A percentile compares a stretch with the other conserved stretches of the same genome.
These are phyloP conservation scores for Aphidoletes aphidimyza DNA, from an alignment of 2,888 invertebrate species.

Conservation along the genomic window DNA sequence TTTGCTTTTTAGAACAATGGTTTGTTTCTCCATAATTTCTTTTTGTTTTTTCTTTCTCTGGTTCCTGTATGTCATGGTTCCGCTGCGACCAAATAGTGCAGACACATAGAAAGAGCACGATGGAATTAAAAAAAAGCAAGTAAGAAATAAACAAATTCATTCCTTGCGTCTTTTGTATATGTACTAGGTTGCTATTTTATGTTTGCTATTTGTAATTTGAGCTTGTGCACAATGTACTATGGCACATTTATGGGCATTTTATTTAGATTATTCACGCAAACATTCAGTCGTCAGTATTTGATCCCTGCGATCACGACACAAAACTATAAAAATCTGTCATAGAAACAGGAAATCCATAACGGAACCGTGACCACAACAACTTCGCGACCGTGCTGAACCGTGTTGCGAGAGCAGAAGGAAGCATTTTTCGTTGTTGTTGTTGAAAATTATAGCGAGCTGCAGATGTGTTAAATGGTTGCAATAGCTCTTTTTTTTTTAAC, in stretches of 20 bases:
- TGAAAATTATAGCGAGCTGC: not conserved
- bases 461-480: constrained; percentile 27
- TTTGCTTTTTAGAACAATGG: too few species aligned
- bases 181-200: too few species aligned
- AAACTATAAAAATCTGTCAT: constrained; percentile 45
- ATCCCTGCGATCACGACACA: constrained; percentile 1
- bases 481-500: not conserved
- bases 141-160: too few species aligned
- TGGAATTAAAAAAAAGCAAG: too few species aligned
- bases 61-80: too few species aligned
- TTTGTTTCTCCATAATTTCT: too few species aligned
- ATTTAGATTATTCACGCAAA: constrained; percentile 40
- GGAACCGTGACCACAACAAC: not conserved
- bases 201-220: too few species aligned
- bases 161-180: too few species aligned
- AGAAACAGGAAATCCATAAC: constrained; percentile 3
- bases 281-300: constrained; percentile 21
- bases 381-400: not conserved
- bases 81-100: too few species aligned
- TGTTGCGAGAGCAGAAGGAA: not conserved
- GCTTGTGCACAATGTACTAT: not conserved
- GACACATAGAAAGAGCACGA: too few species aligned
- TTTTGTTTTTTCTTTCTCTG: too few species aligned
- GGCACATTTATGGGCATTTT: not conserved
- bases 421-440: too few species aligned